Evolutionary conservation across 2,797 vertebrate species (phyloP).

Genomic region (Tragelaphus oryx): DNA sequence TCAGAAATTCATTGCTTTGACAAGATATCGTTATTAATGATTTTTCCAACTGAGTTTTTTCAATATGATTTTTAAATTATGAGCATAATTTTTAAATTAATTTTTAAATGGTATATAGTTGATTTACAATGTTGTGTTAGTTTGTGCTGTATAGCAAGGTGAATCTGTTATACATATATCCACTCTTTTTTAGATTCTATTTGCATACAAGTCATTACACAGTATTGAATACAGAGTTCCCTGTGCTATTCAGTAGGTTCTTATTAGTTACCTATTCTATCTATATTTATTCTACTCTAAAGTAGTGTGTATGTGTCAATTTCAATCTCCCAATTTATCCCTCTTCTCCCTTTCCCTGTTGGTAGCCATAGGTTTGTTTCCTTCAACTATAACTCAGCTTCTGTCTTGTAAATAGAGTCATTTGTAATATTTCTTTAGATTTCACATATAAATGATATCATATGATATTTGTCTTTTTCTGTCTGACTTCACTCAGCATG

Average conservation of each 20-base stretch:
- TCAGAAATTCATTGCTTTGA: conserved; percentile 11
- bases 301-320: neutral
- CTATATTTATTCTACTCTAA: neutral
- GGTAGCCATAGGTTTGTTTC: neutral
- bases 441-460: neutral
- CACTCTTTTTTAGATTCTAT: neutral
- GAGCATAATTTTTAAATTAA: neutral
- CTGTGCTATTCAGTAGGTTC: neutral
- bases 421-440: neutral
- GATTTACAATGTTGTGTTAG: neutral
- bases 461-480: neutral
- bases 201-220: neutral
- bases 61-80: neutral
- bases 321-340: neutral
- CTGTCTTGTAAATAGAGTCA: neutral
- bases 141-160: neutral
- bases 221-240: neutral
- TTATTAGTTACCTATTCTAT: neutral
- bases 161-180: neutral
- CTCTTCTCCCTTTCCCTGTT: neutral
- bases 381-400: neutral
- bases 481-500: neutral
- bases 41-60: conserved; percentile 15
- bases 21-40: conserved; percentile 21
- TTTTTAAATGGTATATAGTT: neutral